Conservation (phyloP, 2,113 vertebrate species). For the Mus spicilegus region DNA sequence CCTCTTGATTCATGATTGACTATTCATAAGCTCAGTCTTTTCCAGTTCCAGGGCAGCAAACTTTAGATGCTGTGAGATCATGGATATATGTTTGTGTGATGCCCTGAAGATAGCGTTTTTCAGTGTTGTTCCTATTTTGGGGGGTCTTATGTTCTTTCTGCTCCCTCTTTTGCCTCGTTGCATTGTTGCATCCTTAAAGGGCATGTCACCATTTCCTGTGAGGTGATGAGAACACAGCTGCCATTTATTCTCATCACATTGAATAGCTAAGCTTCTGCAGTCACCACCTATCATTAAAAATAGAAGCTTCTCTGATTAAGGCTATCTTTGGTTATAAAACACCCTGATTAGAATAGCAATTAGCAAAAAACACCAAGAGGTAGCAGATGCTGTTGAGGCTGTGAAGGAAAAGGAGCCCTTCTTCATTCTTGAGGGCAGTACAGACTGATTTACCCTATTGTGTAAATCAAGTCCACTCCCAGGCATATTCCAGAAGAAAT, state of each 20-base stretch:
- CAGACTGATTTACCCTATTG: neutral
- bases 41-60: too few relatives aligned
- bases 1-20: too few relatives aligned
- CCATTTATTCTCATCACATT: neutral
- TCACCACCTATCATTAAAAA: neutral
- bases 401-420: neutral
- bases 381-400: neutral
- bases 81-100: neutral
- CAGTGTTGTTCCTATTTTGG: too few relatives aligned
- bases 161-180: too few relatives aligned
- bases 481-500: neutral
- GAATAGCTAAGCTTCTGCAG: neutral
- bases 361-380: neutral
- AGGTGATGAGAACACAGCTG: neutral
- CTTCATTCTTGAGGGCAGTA: neutral
- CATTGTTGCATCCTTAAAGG: neutral
- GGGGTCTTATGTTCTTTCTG: too few relatives aligned
- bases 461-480: neutral
- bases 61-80: neutral
- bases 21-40: neutral
- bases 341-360: too few relatives aligned
- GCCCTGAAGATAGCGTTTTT: too few relatives aligned
- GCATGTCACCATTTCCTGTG: neutral
- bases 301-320: neutral
- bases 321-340: neutral